Conservation (phyloP, 1,140 invertebrate genomes). For the Sycophaga agraensis region DNA sequence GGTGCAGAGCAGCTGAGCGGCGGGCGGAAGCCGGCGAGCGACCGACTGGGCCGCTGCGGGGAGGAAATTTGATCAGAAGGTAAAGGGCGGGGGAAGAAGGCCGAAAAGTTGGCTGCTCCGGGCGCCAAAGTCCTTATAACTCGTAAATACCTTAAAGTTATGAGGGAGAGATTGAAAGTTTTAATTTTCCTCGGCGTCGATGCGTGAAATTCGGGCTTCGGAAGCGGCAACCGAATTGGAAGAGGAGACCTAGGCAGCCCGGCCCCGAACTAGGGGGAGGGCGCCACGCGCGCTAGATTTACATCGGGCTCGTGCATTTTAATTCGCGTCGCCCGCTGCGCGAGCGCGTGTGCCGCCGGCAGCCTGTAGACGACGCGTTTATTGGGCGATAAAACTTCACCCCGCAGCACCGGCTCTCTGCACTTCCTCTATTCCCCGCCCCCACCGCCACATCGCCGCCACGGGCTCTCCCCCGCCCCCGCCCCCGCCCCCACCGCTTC, state of each 20-base stretch:
- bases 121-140: neutral
- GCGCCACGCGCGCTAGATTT: neutral
- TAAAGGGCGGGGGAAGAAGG: neutral
- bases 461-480: neutral
- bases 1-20: too few species aligned
- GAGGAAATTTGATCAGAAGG: neutral
- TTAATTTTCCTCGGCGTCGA: constrained; percentile 20
- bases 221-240: too few species aligned
- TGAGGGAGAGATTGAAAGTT: constrained; percentile 11
- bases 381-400: constrained; percentile 20
- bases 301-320: constrained; percentile 22
- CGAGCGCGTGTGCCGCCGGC: constrained; percentile 3
- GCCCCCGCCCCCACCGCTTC: too few species aligned
- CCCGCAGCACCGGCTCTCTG: neutral
- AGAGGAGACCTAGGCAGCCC: neutral
- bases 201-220: constrained; percentile 17
- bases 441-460: too few species aligned
- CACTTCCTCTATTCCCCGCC: neutral
- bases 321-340: constrained; percentile 13
- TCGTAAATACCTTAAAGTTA: constrained; percentile 9
- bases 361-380: constrained; percentile 22
- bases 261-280: neutral
- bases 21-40: too few species aligned
- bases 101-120: neutral
- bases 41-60: too few species aligned